These are phyloP conservation scores for Dreissena polymorpha DNA, from an alignment of 1,140 invertebrate species.

Conservation along the genomic window DNA sequence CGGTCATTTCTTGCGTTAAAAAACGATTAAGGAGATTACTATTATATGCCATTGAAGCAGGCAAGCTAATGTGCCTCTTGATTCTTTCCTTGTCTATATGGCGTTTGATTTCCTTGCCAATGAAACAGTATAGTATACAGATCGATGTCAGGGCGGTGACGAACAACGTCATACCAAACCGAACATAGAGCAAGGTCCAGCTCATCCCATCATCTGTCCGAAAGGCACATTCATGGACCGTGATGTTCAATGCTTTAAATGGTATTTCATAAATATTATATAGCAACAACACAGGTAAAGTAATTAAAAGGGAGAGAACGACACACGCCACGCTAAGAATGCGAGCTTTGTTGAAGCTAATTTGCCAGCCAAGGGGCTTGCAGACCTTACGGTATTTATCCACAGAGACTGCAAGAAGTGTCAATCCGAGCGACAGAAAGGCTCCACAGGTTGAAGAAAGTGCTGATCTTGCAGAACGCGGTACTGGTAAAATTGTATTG, in stretches of 20 bases:
- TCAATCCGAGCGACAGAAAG: constrained; percentile 25
- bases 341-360: constrained; percentile 29
- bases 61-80: constrained; percentile 32
- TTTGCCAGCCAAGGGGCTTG: constrained; percentile 47
- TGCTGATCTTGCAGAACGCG: constrained; percentile 17
- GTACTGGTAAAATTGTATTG: constrained; percentile 31
- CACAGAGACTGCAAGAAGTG: constrained; percentile 23
- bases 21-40: too few species aligned
- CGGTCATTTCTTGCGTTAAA: too few species aligned
- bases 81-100: constrained; percentile 34
- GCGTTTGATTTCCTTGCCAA: constrained; percentile 28
- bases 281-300: constrained; percentile 21
- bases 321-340: constrained; percentile 14
- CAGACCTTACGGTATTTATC: constrained; percentile 49
- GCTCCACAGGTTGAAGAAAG: constrained; percentile 27
- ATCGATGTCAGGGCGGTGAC: constrained; percentile 12
- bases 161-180: constrained; percentile 34
- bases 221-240: constrained; percentile 40
- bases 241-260: background rate
- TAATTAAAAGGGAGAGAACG: background rate
- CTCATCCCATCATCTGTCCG: background rate
- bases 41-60: constrained; percentile 41
- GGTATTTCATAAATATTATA: constrained; percentile 38
- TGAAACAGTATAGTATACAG: constrained; percentile 47
- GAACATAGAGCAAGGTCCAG: constrained; percentile 14